Base-by-base conservation (phyloP, 2,797 vertebrate species). In the Phyllotis vaccarum region DNA sequence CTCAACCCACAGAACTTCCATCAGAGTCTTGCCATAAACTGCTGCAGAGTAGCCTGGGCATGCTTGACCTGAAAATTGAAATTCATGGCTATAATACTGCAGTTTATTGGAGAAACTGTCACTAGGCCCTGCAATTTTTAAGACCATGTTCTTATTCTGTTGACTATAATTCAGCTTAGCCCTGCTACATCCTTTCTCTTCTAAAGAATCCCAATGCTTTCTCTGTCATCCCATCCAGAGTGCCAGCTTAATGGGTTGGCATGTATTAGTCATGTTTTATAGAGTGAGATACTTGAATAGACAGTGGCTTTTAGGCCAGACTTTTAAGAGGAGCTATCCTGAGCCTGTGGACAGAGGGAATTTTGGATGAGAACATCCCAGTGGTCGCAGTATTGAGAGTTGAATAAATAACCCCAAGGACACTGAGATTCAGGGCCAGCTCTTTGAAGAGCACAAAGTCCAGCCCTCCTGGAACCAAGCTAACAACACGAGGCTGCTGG, bases 51-150 rank as follows among this genome's bases (percentile, higher is more conserved):
- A 83, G 94, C 68, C 76, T 89, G 92, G 97, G 94, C 86, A 87
- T 88, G 97, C 96, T 94, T 95, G 96, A 98, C 97, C 97, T 98
- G 97, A 90, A 93, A 97, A 89, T 93, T 97, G 97, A 98, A 98
- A 97, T 91, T 93, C 83, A 14, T 97, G 92, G 82, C 89, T 94
- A 43, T 83, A 86, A 90, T 70, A 94, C 60, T 40, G 22, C 72
- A 40, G 91, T 97, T 96, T 90, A 78, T 17, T 58, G 90, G 90
- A 86, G 89, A 96, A 95, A 89, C 72, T 88, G 4, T 90, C 86
- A 88, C 37, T 17, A 37, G 52, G 46, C 56, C 72, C 89, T 91
- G 76, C 87, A 68, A 78, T 94, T 96, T 89, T 93, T 79, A 96
- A 97, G 95, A 85, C 34, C 13, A 0, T 79, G 46, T 91, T 94